phyloP scores from a whole-genome alignment of 2,113 vertebrate genomes.

The Amblyopsis rosae region DNA sequence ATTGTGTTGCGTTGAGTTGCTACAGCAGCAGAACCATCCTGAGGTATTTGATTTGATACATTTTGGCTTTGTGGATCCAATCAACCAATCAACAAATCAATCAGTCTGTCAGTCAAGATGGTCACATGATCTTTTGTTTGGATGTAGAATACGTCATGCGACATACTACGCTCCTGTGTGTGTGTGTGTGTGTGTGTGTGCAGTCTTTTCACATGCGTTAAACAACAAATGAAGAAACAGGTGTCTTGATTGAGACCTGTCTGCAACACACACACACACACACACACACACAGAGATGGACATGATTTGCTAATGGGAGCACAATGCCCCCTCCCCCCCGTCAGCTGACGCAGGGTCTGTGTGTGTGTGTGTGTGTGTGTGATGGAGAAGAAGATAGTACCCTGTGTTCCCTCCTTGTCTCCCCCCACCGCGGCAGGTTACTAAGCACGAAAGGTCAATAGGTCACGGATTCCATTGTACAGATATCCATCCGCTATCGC shows the following conservation, averaged over 20 bases:
- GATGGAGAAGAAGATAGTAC: slow-evolving; percentile 55
- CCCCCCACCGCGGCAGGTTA: slow-evolving; percentile 46
- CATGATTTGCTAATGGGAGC: background rate
- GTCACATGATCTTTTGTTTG: slow-evolving; percentile 17
- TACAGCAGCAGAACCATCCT: slow-evolving; percentile 70
- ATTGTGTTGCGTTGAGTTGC: slow-evolving; percentile 39
- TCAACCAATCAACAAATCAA: slow-evolving; percentile 47
- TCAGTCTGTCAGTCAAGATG: slow-evolving; percentile 46
- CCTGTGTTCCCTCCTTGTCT: slow-evolving; percentile 69
- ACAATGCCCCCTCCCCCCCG: slow-evolving; percentile 7
- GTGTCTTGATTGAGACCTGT: slow-evolving; percentile 58
- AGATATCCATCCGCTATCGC: background rate
- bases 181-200: slow-evolving; percentile 24
- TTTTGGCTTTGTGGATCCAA: slow-evolving; percentile 72
- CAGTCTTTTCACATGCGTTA: slow-evolving; percentile 28
- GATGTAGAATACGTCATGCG: background rate
- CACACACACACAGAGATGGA: slow-evolving; percentile 28
- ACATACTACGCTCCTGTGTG: slow-evolving; percentile 36
- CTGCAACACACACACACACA: slow-evolving; percentile 29
- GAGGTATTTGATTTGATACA: slow-evolving; percentile 76
- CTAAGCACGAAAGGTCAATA: slow-evolving; percentile 65
- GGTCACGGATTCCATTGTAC: slow-evolving; percentile 58
- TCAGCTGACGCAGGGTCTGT: no score
- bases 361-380: no score
- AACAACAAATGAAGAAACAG: slow-evolving; percentile 47